Evolutionary conservation across 1,140 invertebrate species (phyloP).

Genomic region (Dendroctonus valens): DNA sequence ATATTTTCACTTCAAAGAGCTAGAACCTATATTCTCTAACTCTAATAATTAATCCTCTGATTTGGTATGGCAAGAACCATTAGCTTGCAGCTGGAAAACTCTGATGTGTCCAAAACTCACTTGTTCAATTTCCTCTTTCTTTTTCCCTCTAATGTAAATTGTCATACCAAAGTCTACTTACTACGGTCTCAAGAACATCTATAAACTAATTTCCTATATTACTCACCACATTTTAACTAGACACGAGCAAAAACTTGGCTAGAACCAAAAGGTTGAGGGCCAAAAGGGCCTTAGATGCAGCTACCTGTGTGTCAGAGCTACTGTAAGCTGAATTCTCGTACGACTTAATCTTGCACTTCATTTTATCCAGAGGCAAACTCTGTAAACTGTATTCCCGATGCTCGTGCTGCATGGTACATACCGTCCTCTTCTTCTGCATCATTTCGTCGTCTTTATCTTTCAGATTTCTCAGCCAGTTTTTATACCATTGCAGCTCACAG

Average conservation of each 20-base stretch:
- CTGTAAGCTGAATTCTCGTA: conserved; percentile 41
- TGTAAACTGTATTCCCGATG: conserved; percentile 78
- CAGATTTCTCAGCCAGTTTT: conserved; percentile 71
- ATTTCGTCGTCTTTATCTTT: conserved; percentile 78
- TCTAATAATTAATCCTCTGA: too few relatives aligned
- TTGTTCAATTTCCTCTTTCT: too few relatives aligned
- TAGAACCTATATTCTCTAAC: too few relatives aligned
- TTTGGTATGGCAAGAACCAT: too few relatives aligned
- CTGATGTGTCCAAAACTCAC: too few relatives aligned
- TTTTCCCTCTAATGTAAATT: too few relatives aligned
- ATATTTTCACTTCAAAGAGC: too few relatives aligned
- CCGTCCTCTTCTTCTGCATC: conserved; percentile 80
- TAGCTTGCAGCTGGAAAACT: too few relatives aligned
- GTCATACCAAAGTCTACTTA: too few relatives aligned
- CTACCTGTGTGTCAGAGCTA: conserved; percentile 10
- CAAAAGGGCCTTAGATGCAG: background rate
- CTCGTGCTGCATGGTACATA: conserved; percentile 72
- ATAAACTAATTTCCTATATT: background rate
- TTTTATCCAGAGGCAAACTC: conserved; percentile 74
- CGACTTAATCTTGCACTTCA: conserved; percentile 73
- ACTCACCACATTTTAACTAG: conserved; percentile 22
- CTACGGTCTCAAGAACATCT: too few relatives aligned
- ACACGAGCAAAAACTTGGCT: conserved; percentile 27
- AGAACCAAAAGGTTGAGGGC: conserved; percentile 28
- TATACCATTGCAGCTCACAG: conserved; percentile 85